phyloP scores from a whole-genome alignment of 2,888 invertebrate genomes.

The Strigamia maritima region DNA sequence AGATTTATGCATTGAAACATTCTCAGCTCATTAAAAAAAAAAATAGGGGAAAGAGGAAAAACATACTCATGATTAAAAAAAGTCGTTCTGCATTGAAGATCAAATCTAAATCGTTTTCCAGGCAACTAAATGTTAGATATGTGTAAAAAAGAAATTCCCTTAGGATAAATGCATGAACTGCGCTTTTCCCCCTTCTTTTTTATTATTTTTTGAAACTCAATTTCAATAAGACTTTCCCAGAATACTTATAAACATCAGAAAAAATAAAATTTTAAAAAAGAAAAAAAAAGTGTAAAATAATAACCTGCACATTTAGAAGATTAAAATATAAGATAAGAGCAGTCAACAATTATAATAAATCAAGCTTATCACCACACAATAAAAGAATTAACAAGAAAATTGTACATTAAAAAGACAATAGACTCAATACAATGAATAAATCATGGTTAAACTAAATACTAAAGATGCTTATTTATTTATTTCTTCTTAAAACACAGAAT shows the following conservation, averaged over 20 bases:
- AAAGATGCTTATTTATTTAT: background rate
- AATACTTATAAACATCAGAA: background rate
- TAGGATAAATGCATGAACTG: background rate
- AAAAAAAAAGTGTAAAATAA: background rate
- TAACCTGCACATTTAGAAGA: background rate
- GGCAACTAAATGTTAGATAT: conserved; percentile 7
- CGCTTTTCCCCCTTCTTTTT: background rate
- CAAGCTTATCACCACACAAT: background rate
- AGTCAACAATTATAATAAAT: background rate
- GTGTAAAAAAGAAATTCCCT: background rate
- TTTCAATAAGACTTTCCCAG: background rate
- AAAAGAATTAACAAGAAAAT: background rate
- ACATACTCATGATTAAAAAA: background rate
- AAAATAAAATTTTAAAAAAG: conserved; percentile 1
- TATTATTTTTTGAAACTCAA: background rate
- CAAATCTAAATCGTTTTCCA: conserved; percentile 13
- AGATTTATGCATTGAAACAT: background rate
- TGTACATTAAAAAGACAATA: no score
- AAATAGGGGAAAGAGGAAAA: background rate
- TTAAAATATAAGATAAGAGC: background rate
- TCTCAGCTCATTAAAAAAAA: background rate
- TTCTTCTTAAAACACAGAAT: background rate
- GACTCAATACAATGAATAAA: no score
- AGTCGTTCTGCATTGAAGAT: background rate
- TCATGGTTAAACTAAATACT: no score